phyloP scores from a whole-genome alignment of 2,888 invertebrate genomes.

The Ceratothoa steindachneri region DNA sequence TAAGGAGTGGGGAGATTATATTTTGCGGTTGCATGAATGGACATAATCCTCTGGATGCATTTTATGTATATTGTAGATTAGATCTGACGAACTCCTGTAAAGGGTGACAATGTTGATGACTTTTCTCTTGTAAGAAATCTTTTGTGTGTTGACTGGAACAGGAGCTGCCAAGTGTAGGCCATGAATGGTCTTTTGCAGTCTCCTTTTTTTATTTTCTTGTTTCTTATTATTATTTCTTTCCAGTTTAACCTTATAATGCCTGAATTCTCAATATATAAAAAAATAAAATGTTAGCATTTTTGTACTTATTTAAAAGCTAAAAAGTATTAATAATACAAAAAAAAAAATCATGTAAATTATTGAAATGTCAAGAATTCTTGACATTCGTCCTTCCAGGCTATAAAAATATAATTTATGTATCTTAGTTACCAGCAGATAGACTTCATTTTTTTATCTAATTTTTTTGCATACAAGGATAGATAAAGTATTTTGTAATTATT shows the following conservation, averaged over 20 bases:
- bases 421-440: neutral
- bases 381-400: neutral
- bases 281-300: neutral
- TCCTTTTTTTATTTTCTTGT: too few relatives aligned
- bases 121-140: too few relatives aligned
- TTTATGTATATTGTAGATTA: too few relatives aligned
- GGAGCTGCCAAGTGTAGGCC: too few relatives aligned
- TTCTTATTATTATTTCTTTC: too few relatives aligned
- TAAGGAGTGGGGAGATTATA: too few relatives aligned
- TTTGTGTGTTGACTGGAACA: too few relatives aligned
- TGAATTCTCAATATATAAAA: neutral
- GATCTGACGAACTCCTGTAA: too few relatives aligned
- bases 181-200: too few relatives aligned
- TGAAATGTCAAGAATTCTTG: neutral
- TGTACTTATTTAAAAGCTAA: neutral
- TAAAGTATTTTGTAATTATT: neutral
- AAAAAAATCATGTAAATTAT: slow-evolving; percentile 56
- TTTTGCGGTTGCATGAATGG: too few relatives aligned
- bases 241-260: neutral
- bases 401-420: neutral
- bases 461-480: neutral
- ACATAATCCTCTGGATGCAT: too few relatives aligned
- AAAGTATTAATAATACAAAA: neutral
- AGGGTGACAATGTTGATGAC: too few relatives aligned
- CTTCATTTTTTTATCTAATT: neutral